Percentiles rank a stretch among this genome's conserved stretches.
Evolutionary conservation across 2,888 invertebrate species (phyloP).

Genomic region (Agonopterix arenella): DNA sequence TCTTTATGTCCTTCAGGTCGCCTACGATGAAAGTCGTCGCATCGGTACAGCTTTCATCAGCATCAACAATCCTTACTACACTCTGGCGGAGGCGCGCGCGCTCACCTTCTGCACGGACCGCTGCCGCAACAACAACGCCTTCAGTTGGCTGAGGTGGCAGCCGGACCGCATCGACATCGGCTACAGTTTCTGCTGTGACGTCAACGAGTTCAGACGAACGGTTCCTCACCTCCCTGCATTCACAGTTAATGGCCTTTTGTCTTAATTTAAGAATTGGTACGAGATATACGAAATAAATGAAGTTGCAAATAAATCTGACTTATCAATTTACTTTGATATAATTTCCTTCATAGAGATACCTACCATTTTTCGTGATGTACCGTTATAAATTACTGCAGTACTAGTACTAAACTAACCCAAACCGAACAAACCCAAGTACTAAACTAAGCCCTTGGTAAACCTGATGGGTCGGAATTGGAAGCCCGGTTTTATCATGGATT

Average conservation of each 20-base stretch:
- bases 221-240: conserved; percentile 75
- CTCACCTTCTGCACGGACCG: conserved; percentile 72
- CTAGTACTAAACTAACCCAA: too few species aligned
- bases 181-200: conserved; percentile 79
- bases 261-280: conserved; percentile 18
- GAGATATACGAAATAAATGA: neutral
- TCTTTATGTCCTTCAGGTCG: conserved; percentile 25
- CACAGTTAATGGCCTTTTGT: conserved; percentile 54
- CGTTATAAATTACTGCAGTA: too few species aligned
- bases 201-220: conserved; percentile 72
- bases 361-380: too few species aligned
- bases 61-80: conserved; percentile 79
- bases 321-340: too few species aligned
- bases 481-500: too few species aligned
- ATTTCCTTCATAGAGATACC: too few species aligned
- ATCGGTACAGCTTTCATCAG: conserved; percentile 78
- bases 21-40: conserved; percentile 65
- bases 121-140: conserved; percentile 72
- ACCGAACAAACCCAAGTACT: too few species aligned
- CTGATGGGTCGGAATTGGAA: too few species aligned
- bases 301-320: too few species aligned
- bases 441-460: too few species aligned
- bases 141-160: conserved; percentile 79
- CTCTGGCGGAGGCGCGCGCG: conserved; percentile 42
- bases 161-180: conserved; percentile 69